phyloP scores from a whole-genome alignment of 64 coral and sea anemone species.

The Anthopleura sola region DNA sequence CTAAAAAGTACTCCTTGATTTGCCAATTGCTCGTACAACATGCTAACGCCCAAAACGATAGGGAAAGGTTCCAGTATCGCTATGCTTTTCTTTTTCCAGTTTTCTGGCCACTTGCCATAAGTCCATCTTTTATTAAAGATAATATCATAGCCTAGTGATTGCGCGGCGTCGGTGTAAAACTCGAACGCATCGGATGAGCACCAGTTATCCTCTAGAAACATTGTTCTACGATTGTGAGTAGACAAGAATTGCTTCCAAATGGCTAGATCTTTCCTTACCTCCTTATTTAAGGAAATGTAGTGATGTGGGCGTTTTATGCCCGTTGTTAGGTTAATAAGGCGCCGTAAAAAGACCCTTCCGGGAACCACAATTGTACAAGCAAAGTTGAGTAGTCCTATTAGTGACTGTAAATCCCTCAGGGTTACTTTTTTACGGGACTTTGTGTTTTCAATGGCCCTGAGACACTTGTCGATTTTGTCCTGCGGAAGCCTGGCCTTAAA shows the following conservation, averaged over 20 bases:
- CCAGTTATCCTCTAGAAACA: neutral
- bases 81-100: slow-evolving; percentile 10
- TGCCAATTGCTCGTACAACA: neutral
- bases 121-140: slow-evolving; percentile 25
- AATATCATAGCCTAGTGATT: slow-evolving; percentile 13
- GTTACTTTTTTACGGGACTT: neutral
- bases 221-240: neutral
- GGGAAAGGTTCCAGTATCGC: slow-evolving; percentile 16
- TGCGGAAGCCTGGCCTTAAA: slow-evolving; percentile 11
- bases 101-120: slow-evolving; percentile 38
- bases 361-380: neutral
- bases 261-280: neutral
- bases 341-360: slow-evolving; percentile 22
- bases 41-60: slow-evolving; percentile 5
- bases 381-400: neutral
- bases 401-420: neutral
- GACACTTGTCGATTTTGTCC: slow-evolving; percentile 37
- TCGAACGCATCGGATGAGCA: neutral
- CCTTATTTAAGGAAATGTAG: slow-evolving; percentile 20
- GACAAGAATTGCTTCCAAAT: neutral
- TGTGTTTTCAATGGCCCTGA: neutral
- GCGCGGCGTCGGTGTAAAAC: slow-evolving; percentile 47
- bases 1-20: slow-evolving; percentile 14
- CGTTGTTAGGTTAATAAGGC: slow-evolving; percentile 5
- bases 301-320: slow-evolving; percentile 4